These are phyloP conservation scores for Panopea generosa DNA, from an alignment of 2,888 invertebrate species.

Conservation along the genomic window DNA sequence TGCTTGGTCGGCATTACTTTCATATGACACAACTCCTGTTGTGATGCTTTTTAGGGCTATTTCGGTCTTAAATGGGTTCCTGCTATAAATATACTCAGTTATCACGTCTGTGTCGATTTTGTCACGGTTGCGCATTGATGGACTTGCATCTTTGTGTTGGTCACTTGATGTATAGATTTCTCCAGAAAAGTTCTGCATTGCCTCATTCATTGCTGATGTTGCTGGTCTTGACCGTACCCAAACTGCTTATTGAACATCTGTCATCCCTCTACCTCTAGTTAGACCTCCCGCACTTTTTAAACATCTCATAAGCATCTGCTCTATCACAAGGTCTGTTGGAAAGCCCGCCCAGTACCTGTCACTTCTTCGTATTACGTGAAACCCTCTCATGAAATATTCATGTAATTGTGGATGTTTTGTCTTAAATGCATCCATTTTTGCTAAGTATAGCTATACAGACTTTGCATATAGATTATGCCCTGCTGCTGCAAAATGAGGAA, in stretches of 20 bases:
- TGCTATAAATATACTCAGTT: conserved; percentile 21
- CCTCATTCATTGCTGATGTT: conserved; percentile 36
- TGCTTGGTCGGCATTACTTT: conserved; percentile 12
- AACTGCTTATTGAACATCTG: conserved; percentile 40
- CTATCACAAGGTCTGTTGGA: too few relatives aligned
- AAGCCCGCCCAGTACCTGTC: conserved; percentile 38
- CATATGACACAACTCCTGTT: conserved; percentile 5
- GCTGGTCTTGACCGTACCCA: conserved; percentile 44
- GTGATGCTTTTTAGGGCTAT: conserved; percentile 13
- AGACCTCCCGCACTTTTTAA: conserved; percentile 64
- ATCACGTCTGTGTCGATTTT: conserved; percentile 28
- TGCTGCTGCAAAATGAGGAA: conserved; percentile 53
- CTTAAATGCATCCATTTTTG: conserved; percentile 38
- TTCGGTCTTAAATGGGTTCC: conserved; percentile 3
- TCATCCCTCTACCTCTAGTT: conserved; percentile 61
- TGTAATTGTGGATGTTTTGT: conserved; percentile 20
- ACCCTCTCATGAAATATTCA: conserved; percentile 25
- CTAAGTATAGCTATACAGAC: conserved; percentile 50
- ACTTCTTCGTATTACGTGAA: conserved; percentile 24
- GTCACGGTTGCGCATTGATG: conserved; percentile 41
- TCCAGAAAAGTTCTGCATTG: conserved; percentile 52
- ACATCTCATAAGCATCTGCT: conserved; percentile 63
- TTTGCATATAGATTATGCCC: conserved; percentile 60
- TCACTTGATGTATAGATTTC: conserved; percentile 33
- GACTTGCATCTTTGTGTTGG: conserved; percentile 49